phyloP scores from a whole-genome alignment of 2,113 vertebrate genomes.

The Hippolais icterina region DNA sequence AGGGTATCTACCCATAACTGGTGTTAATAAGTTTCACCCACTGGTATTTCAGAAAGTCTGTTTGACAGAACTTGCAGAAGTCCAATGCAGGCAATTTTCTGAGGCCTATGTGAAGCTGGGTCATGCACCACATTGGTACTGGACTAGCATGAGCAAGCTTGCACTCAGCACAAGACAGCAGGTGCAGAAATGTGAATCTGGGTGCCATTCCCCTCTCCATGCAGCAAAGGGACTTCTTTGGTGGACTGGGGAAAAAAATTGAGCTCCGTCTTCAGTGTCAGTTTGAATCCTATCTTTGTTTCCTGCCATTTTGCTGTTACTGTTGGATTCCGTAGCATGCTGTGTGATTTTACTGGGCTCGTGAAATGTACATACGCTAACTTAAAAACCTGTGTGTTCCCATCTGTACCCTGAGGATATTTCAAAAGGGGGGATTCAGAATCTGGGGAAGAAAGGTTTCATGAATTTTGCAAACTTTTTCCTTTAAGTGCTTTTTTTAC shows the following conservation, averaged over 20 bases:
- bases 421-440: constrained; percentile 20
- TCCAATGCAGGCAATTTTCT: background rate
- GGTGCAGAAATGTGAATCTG: background rate
- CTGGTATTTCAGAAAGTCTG: background rate
- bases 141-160: background rate
- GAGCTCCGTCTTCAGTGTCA: background rate
- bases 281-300: background rate
- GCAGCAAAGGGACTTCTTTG: background rate
- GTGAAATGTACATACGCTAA: background rate
- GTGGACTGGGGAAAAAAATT: background rate
- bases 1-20: background rate
- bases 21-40: background rate
- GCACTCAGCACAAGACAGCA: background rate
- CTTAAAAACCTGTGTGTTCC: constrained; percentile 30
- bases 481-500: constrained; percentile 23
- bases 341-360: background rate
- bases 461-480: constrained; percentile 58
- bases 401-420: constrained; percentile 46
- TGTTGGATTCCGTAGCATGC: background rate
- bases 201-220: background rate
- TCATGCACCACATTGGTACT: background rate
- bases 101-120: background rate
- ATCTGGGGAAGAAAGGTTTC: constrained; percentile 12
- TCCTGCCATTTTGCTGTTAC: background rate
- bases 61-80: background rate